Evolutionary conservation across 2,888 invertebrate genomes (phyloP).

Genomic region (Syrphus vitripennis): DNA sequence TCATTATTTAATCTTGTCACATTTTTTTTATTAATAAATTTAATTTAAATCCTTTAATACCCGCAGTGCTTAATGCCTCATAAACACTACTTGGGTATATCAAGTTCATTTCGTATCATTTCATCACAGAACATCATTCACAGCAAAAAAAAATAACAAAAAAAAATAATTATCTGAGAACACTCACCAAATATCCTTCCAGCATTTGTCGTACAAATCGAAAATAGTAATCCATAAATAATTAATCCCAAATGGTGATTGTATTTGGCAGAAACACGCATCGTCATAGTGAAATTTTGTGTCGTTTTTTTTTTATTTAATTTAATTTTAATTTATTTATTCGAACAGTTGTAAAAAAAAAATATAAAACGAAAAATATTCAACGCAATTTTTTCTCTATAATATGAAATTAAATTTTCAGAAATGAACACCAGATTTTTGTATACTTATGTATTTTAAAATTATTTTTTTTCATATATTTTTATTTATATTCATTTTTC

Average conservation of each 20-base stretch:
- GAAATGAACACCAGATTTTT: neutral
- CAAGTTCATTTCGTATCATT: neutral
- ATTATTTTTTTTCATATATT: neutral
- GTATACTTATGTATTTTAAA: slow-evolving; percentile 3
- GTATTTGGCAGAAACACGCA: slow-evolving; percentile 79
- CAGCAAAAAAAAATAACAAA: neutral
- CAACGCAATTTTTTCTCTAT: neutral
- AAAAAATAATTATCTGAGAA: neutral
- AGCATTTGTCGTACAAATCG: slow-evolving; percentile 75
- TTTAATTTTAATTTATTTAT: neutral
- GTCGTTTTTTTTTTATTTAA: neutral
- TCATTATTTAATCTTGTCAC: too few relatives aligned
- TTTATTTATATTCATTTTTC: slow-evolving; percentile 28
- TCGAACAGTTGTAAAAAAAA: neutral
- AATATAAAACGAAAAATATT: neutral
- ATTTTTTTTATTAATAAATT: too few relatives aligned
- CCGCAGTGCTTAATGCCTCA: neutral
- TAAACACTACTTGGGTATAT: neutral
- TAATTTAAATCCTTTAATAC: neutral
- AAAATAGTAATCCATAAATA: slow-evolving; percentile 80
- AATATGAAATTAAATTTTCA: slow-evolving; percentile 7
- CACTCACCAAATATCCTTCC: slow-evolving; percentile 81
- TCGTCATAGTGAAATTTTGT: slow-evolving; percentile 76
- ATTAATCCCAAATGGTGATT: slow-evolving; percentile 80
- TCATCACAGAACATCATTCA: neutral